Evolutionary conservation across 92 coral and sea anemone species (phyloP), one percentile per base, ranked within the genome.

Genomic region (Phenganax subtilis): DNA sequence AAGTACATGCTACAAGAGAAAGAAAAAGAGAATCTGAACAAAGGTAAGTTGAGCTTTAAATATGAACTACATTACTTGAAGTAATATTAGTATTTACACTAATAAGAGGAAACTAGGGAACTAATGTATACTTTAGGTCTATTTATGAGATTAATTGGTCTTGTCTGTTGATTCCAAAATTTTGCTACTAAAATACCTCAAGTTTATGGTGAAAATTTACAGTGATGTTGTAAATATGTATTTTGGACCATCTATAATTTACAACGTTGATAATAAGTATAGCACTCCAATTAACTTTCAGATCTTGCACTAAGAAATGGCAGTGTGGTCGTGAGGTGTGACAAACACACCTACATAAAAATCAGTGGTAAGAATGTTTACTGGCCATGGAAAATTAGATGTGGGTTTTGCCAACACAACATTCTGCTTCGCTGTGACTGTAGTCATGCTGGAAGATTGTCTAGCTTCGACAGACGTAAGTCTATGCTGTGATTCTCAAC

Each of bases 381-480:
- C n/a, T 86, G 85, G 85, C 86, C 88, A 68, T 81, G 86, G 86
- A 81, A 81, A 71, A 81, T 75, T 51, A 81, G 82, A 73, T 81
- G 88, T 86, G 86, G 88, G 63, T 56, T 75, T 86, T 86, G 86
- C 30, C 55, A 73, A 27, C 66, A 80, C 16, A 81, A 86, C 72
- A 73, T 81, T 56, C 82, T 72, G 85, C 83, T 86, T 81, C 83
- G 83, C 72, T 86, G 85, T 60, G 88, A 81, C 85, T 37, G 73
- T 62, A 63, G 57, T 59, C 75, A 58, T 75, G 85, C 55, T 74
- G 83, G 68, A 86, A 81, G 86, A 81, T 55, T 86, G 62, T 62
- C 83, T 66, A 81, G 56, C 83, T 86, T 86, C 75, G 85, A 86
- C 82, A 75, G 82, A 75, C 85, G 79, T 81, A 86, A 86, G 85